Evolutionary conservation across 2,888 invertebrate species (phyloP).

Genomic region (Macrosiphum euphorbiae): DNA sequence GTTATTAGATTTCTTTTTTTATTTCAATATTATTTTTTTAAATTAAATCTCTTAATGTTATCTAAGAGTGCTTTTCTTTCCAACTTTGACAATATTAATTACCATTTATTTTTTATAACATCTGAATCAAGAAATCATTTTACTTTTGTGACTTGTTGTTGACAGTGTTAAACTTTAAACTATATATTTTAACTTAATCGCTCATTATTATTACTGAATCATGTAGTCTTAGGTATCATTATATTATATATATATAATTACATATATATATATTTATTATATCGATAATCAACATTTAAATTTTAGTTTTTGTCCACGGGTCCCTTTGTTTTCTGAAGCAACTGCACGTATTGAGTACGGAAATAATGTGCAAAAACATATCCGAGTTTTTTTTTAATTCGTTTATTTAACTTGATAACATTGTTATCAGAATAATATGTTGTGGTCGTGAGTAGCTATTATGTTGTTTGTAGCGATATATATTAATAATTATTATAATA

Average conservation of each 20-base stretch:
- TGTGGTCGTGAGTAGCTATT: slow-evolving; percentile 60
- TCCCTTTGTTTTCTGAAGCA: slow-evolving; percentile 35
- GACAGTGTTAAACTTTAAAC: slow-evolving; percentile 51
- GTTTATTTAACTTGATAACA: slow-evolving; percentile 18
- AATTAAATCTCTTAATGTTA: slow-evolving; percentile 1
- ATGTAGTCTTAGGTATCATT: slow-evolving; percentile 42
- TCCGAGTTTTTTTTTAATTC: slow-evolving; percentile 46
- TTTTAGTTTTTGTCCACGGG: slow-evolving; percentile 27
- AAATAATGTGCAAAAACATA: slow-evolving; percentile 54
- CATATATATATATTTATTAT: too few species aligned
- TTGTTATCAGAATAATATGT: slow-evolving; percentile 11
- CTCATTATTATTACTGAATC: slow-evolving; percentile 53
- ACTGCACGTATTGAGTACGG: slow-evolving; percentile 36
- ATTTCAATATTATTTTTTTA: background rate
- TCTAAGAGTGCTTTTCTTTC: slow-evolving; percentile 28
- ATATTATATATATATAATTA: background rate
- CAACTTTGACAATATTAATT: slow-evolving; percentile 55
- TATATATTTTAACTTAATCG: slow-evolving; percentile 51
- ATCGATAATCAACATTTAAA: slow-evolving; percentile 39
- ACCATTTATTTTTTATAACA: slow-evolving; percentile 43
- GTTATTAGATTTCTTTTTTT: background rate
- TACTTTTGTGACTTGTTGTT: slow-evolving; percentile 58
- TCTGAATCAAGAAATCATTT: slow-evolving; percentile 30
- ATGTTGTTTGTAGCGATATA: slow-evolving; percentile 49
- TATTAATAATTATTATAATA: background rate